phyloP scores from a whole-genome alignment of 2,113 vertebrate species.

The Fulica atra region DNA sequence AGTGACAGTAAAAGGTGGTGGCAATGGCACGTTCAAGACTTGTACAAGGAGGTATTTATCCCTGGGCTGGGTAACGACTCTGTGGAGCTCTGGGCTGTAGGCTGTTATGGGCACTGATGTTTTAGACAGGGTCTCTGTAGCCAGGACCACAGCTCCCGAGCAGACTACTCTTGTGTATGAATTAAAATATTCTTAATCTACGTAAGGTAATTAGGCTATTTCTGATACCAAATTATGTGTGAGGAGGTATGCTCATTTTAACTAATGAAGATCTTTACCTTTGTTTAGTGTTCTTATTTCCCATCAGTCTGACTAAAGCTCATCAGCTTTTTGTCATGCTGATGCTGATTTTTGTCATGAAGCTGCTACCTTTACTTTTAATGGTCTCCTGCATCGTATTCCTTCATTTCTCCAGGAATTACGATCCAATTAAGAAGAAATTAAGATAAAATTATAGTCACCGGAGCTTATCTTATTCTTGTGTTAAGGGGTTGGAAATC shows the following conservation, averaged over 20 bases:
- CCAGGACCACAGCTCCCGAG: background rate
- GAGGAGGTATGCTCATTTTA: background rate
- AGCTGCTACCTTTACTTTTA: background rate
- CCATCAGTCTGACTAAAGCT: fast-evolving
- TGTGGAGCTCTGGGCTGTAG: background rate
- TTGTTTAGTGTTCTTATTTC: background rate
- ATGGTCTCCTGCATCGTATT: background rate
- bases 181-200: background rate
- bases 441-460: background rate
- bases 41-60: background rate
- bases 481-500: background rate
- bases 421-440: background rate
- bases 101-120: background rate
- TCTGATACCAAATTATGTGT: background rate
- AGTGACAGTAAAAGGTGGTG: background rate
- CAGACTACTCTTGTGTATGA: background rate
- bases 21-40: background rate
- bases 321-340: background rate
- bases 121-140: background rate
- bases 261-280: background rate
- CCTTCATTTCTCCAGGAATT: background rate
- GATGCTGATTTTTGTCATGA: too few species aligned
- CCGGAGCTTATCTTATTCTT: background rate
- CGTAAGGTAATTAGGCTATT: background rate
- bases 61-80: fast-evolving